phyloP scores from a whole-genome alignment of 2,797 vertebrate species.

The Lutjanus campechanus region DNA sequence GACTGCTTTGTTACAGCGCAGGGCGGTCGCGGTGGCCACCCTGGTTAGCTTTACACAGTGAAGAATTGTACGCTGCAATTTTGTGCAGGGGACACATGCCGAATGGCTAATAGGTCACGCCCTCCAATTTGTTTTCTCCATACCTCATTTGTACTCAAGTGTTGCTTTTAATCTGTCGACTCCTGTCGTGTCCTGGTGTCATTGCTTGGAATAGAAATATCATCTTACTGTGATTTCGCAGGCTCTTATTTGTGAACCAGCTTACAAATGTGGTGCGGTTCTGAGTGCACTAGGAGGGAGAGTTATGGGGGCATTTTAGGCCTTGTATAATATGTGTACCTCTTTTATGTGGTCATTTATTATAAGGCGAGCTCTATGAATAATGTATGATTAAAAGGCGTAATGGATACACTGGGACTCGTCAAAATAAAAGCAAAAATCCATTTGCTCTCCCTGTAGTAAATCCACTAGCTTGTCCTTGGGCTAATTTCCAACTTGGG shows the following conservation, averaged over 20 bases:
- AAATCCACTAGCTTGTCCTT: conserved; percentile 85
- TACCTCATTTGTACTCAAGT: conserved; percentile 52
- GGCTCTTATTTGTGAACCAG: conserved; percentile 68
- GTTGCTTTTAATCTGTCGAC: conserved; percentile 56
- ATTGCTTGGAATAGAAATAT: conserved; percentile 49
- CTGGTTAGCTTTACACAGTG: conserved; percentile 51
- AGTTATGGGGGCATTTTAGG: conserved; percentile 78
- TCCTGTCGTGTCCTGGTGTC: conserved; percentile 42
- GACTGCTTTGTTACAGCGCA: conserved; percentile 73
- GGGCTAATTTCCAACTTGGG: conserved; percentile 85
- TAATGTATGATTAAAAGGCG: conserved; percentile 86
- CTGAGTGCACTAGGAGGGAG: conserved; percentile 59
- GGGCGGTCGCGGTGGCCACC: conserved; percentile 55
- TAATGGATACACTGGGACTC: conserved; percentile 87
- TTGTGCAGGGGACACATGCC: conserved; percentile 45
- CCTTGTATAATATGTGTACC: conserved; percentile 82
- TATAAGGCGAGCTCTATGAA: conserved; percentile 81
- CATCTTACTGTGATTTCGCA: conserved; percentile 55
- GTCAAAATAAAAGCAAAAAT: conserved; percentile 88
- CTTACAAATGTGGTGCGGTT: conserved; percentile 67
- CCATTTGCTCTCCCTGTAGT: conserved; percentile 85
- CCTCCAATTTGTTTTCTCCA: conserved; percentile 61
- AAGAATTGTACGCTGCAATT: conserved; percentile 13
- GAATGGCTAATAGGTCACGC: conserved; percentile 52
- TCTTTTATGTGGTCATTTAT: conserved; percentile 85